Evolutionary conservation across 2,888 invertebrate genomes (phyloP), one percentile per base, ranked within the genome.

Genomic region (Rugalucina vietnamica): DNA sequence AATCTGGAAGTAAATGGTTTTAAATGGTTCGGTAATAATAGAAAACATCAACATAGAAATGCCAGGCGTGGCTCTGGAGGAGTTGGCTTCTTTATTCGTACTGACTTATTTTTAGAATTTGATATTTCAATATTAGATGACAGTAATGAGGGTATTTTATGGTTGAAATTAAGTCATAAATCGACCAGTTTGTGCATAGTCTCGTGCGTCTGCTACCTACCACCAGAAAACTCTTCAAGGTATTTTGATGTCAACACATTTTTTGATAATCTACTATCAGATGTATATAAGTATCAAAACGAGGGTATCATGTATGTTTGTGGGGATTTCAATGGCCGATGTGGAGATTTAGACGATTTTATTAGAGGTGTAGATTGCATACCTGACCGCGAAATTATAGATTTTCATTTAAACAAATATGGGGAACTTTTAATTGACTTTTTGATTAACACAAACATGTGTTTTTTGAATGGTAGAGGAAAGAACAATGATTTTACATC

Each of bases 271-370:
- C 54, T 84, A 3, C n/a, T 74, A 10, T 43, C 80, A 29, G 69
- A 74, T 34, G 14, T 80, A 39, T 79, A 80, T 69, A 8, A n/a
- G 8, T 77, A 75, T 36, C 60, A 76, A 57, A 65, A 77, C 5
- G 32, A 70, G 1, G 72, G 77, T 27, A 14, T 71, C 0, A 39
- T 84, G 27, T 78, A 24, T 71, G 60, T 82, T 18, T 80, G 80
- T 72, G 85, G 81, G 0, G 82, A 83, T 57, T 81, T 82, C 24
- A 85, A 85, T 73, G 72, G 80, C 27, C 49, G 85, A 75, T 77
- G 75, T 36, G 81, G 76, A 39, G 72, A 81, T 72, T 5, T 37
- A 21, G 76, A 81, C 27, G 86, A 86, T 82, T 86, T 69, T 71
- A 86, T 86, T 39, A 14, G 32, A 18, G 86, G 81, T 14, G 72